Evolutionary conservation across 2,797 vertebrate genomes (phyloP), one percentile per base, ranked within the genome.

Genomic region (Paedocypris micromegethes): DNA sequence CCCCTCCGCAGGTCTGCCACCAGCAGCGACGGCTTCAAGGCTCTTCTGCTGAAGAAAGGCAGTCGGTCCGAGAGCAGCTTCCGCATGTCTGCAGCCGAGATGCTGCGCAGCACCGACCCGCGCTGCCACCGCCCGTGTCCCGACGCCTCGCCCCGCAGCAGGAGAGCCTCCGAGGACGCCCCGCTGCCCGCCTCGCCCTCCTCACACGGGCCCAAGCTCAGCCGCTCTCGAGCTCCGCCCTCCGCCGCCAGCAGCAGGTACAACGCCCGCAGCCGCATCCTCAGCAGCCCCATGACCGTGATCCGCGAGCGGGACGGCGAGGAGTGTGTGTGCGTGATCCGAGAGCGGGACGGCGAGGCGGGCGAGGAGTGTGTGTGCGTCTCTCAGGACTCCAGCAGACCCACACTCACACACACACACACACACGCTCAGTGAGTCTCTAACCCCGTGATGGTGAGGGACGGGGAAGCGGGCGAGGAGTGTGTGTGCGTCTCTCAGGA

Each of bases 281-380:
- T 94, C 79, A 98, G 97, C 89, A 97, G 95, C 84, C 96, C 97
- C 6, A 99, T 99, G 97, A 97, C 94, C 0, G 97, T 98, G 49
- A 99, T 99, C 83, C 93, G 94, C 0, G 97, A 99, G 78, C 92
- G 94, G 0, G 96, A 98, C 38, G 93, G 94, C 6, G 96, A 98
- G 76, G 90, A 91, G 73, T 81, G 80, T 3, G 85, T 72, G n/a
- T n/a, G n/a, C 0, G 97, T 98, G 49, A 99, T 99, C 83, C 93
- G 94, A 0, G 97, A 99, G 78, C 92, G 94, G 0, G 96, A 98
- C 38, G 93, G 94, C 6, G 96, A 98, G 76, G 90, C 23, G 23
- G 23, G 23, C 7, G 75, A 88, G 51, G 77, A 69, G 0, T 83
- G 73, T 23, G 83, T 85, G n/a, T 62, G 75, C 3, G 46, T 74